Evolutionary conservation across 2,888 invertebrate genomes (phyloP), one percentile per base, ranked within the genome.

Genomic region (Drosophila koepferae): DNA sequence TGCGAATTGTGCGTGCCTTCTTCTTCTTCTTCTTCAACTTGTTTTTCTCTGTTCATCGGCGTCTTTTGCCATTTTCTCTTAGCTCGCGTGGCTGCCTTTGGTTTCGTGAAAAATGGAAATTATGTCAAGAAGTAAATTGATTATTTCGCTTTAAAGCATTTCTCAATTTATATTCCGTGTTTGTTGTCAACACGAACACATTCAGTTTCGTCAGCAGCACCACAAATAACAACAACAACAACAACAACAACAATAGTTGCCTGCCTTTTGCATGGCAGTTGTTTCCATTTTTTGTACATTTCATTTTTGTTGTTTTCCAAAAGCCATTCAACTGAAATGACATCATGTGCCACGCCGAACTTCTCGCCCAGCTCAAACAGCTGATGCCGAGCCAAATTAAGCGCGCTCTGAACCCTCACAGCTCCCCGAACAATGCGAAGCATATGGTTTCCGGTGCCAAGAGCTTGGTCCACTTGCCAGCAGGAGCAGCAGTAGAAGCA

Each of bases 81-180:
- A 38, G 55, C 55, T 84, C 87, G 87, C 85, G 82, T 89, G 82
- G 85, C 77, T 84, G 90, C 80, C 71, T 86, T 83, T 81, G 67
- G 81, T 80, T 84, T 83, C 81, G 86, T 91, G 92, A 92, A 91
- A 92, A 91, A 91, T 91, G 91, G 92, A 92, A 91, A 91, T 91
- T 92, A 86, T 92, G 91, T 92, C 91, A 92, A 89, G 85, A 92
- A 86, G 90, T 87, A 87, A 91, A 92, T 91, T 92, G 91, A 91
- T 92, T 91, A 91, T 91, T 92, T 90, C 91, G 91, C 92, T 91
- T 90, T 90, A 88, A 86, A 90, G 91, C 91, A 92, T 92, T 91
- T 92, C 91, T 89, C 90, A 88, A 88, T 91, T 91, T 92, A 90
- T 91, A 90, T 88, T 90, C 90, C 90, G 80, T 90, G 89, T 88